Percentiles rank a stretch among this genome's conserved stretches.
These are phyloP conservation scores for Ictidomys tridecemlineatus DNA, from an alignment of 2,113 vertebrate species.

Conservation along the genomic window DNA sequence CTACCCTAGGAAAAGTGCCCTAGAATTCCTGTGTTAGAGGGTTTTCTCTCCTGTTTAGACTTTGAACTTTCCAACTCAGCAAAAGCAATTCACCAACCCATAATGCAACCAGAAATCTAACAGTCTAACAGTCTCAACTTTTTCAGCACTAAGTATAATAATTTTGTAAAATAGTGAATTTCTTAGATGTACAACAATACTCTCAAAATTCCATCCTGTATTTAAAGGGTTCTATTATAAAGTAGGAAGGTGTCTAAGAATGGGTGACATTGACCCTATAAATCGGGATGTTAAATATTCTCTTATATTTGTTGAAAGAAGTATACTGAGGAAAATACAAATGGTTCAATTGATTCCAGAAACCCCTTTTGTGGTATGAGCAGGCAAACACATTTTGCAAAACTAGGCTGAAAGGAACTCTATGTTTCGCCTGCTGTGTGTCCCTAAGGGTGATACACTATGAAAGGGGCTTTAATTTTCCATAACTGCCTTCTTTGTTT, in stretches of 20 bases:
- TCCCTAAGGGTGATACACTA: not conserved
- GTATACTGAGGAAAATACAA: not conserved
- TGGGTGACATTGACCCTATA: not conserved
- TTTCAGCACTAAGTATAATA: not conserved
- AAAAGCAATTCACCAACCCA: not conserved
- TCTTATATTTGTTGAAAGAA: not conserved
- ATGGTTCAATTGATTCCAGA: not conserved
- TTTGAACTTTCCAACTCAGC: not conserved
- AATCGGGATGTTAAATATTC: not conserved
- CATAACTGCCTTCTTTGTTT: not conserved
- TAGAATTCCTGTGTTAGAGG: not conserved
- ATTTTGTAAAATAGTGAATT: not conserved
- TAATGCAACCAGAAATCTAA: not conserved
- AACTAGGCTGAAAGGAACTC: not conserved
- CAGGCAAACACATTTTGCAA: not conserved
- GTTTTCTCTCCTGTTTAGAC: not conserved
- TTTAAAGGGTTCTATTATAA: constrained; percentile 33
- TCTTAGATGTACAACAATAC: not conserved
- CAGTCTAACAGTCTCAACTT: not conserved
- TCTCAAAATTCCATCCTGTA: constrained; percentile 11
- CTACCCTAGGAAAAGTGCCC: not conserved
- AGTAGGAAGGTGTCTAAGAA: not conserved
- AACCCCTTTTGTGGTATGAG: not conserved
- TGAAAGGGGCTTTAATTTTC: constrained; percentile 32
- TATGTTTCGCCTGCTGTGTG: not conserved